These are phyloP conservation scores for Coracias cyanogaster DNA, from an alignment of 2,797 vertebrate genomes.

Conservation along the genomic window DNA sequence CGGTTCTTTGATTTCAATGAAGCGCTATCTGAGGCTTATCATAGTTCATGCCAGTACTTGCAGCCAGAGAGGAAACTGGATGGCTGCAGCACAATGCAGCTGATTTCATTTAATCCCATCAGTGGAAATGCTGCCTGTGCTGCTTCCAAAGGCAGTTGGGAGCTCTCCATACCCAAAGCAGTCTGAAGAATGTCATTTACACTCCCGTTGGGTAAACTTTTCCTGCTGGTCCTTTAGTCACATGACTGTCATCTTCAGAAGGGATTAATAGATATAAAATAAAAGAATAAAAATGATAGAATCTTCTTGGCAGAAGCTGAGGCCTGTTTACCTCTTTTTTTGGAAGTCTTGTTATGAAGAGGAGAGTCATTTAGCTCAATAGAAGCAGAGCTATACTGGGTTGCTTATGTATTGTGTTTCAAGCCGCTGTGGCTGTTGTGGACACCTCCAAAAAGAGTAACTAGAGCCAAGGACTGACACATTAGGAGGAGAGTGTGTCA, in stretches of 20 bases:
- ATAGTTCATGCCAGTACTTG: slow-evolving; percentile 23
- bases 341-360: not conserved
- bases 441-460: not conserved
- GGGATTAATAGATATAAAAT: not conserved
- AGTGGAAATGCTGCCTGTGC: slow-evolving; percentile 34
- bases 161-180: slow-evolving; percentile 44
- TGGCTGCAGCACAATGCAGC: slow-evolving; percentile 65
- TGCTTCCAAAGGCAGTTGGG: slow-evolving; percentile 56
- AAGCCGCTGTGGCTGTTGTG: not conserved
- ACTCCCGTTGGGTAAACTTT: not conserved
- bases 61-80: slow-evolving; percentile 71
- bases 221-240: slow-evolving; percentile 27
- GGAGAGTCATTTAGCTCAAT: not conserved
- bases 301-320: not conserved
- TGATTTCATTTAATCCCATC: slow-evolving; percentile 66
- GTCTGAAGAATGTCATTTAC: slow-evolving; percentile 20
- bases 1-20: slow-evolving; percentile 30
- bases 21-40: slow-evolving; percentile 53
- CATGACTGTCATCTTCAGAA: not conserved
- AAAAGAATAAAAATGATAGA: not conserved
- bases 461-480: not conserved
- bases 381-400: not conserved
- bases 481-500: not conserved
- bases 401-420: not conserved
- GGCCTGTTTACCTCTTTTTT: not conserved